Evolutionary conservation across 1,140 invertebrate species (phyloP), one percentile per base, ranked within the genome.

Genomic region (Akabosia matsudoensis): DNA sequence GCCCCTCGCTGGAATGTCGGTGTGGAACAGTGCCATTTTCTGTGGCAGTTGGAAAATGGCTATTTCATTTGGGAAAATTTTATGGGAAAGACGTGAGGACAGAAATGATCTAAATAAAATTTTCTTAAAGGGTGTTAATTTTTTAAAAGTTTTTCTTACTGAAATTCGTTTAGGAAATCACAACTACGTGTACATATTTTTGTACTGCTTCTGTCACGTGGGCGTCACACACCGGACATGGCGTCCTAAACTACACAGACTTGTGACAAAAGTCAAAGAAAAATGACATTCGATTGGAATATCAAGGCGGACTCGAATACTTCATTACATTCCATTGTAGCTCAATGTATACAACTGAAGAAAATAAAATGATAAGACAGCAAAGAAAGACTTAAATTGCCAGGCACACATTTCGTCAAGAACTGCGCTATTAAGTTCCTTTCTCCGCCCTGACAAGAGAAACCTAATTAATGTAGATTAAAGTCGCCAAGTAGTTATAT

Each of bases 21-120:
- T 81, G 45, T n/a, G 79, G n/a, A 81, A 81, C 64, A 81, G 80
- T 37, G 13, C 70, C 31, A 75, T 81, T n/a, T 81, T 81, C 67
- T 76, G 74, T 70, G 76, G 78, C 54, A 77, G 24, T 51, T n/a
- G 76, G 70, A 52, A 70, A 18, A 61, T 74, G 1, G 76, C 79
- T 1, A 4, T 14, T 16, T n/a, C 54, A 16, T 72, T 76, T 33
- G 16, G 70, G 0, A 13, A 28, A 13, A 33, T 64, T 24, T 22
- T 80, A 3, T 76, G 33, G 52, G 26, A 30, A 10, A 26, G 70
- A 34, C 26, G 79, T 80, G 76, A 67, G 72, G 26, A 70, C 14
- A 10, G 7, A 24, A 56, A 56, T 10, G 4, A 56, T 56, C 22
- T 22, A 56, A 56, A 22, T 56, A 56, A 56, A 16, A 13, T 4